Conservation (phyloP, 2,888 invertebrate species). For the Amiota communis region DNA sequence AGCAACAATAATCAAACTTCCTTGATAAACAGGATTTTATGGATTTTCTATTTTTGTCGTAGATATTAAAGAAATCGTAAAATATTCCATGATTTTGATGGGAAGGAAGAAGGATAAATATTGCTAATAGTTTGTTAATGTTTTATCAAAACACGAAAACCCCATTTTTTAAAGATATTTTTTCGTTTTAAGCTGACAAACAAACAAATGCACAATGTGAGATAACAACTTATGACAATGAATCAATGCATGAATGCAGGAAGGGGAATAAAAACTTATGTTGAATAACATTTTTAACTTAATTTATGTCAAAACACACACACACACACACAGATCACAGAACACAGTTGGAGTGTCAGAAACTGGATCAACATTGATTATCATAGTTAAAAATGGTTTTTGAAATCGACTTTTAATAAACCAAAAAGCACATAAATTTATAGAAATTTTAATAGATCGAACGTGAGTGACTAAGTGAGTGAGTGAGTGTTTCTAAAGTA, state of each 20-base stretch:
- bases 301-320: slow-evolving; percentile 49
- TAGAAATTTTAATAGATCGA: no score
- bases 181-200: slow-evolving; percentile 1
- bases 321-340: background rate
- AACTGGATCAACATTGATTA: slow-evolving; percentile 18
- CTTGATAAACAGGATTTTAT: no score
- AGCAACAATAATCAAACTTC: no score
- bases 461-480: background rate
- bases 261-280: slow-evolving; percentile 35
- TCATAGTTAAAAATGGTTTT: slow-evolving; percentile 45
- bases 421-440: slow-evolving; percentile 35
- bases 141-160: background rate
- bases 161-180: background rate
- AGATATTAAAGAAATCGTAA: no score
- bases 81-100: background rate
- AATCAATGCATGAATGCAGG: background rate
- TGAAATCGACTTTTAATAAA: slow-evolving; percentile 64
- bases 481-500: background rate
- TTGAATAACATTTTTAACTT: slow-evolving; percentile 56
- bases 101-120: background rate
- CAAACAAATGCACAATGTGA: slow-evolving; percentile 24
- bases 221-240: slow-evolving; percentile 11
- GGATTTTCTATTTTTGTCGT: no score
- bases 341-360: slow-evolving; percentile 24
- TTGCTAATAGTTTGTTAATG: slow-evolving; percentile 8